These are phyloP conservation scores for Ciconia nigra DNA, from an alignment of 2,797 vertebrate species.

Conservation along the genomic window DNA sequence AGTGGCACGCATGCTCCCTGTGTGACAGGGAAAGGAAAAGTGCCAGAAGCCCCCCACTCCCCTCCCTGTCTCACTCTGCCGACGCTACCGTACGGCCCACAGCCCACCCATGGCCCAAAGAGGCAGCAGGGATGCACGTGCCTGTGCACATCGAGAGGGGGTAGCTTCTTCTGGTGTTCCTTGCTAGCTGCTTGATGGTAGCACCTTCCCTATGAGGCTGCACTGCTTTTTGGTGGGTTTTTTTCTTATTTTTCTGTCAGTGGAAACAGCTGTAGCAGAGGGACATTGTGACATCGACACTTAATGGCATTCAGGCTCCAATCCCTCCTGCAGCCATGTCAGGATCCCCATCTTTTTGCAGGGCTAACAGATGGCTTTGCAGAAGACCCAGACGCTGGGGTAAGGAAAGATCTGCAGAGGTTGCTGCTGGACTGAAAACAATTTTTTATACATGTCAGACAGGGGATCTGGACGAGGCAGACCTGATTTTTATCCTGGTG, in stretches of 20 bases:
- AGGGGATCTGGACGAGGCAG: background rate
- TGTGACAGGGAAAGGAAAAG: background rate
- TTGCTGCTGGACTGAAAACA: background rate
- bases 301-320: background rate
- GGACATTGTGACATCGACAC: background rate
- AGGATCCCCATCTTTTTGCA: background rate
- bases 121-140: background rate
- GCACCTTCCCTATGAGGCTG: background rate
- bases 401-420: background rate
- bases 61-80: background rate
- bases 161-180: background rate
- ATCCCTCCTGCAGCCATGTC: background rate
- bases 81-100: accelerated
- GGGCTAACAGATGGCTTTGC: background rate
- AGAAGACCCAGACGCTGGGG: background rate
- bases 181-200: background rate
- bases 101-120: background rate
- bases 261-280: background rate
- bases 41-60: accelerated
- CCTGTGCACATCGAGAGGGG: background rate
- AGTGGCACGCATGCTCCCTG: background rate
- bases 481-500: background rate
- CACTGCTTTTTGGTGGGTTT: background rate
- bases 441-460: background rate
- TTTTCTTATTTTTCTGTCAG: background rate